Percentiles rank a stretch among this genome's conserved stretches.
These are phyloP conservation scores for Aproaerema taeniolella DNA, from an alignment of 2,888 invertebrate genomes.

Conservation along the genomic window DNA sequence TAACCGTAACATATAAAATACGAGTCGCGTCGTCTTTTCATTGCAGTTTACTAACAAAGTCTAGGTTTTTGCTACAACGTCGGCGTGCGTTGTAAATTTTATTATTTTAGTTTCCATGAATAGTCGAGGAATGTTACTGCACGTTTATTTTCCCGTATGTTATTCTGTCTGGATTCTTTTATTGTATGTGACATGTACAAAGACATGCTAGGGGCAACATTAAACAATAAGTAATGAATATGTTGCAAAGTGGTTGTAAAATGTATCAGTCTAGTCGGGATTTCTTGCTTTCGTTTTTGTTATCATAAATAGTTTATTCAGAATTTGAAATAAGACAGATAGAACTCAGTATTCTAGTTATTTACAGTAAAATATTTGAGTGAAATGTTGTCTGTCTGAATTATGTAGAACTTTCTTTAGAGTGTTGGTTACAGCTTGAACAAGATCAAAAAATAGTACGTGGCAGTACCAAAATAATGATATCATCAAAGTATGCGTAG, in stretches of 20 bases:
- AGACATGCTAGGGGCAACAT: not conserved
- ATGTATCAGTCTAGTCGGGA: too few species aligned
- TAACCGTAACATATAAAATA: slow-evolving; percentile 11
- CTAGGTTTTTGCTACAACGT: slow-evolving; percentile 11
- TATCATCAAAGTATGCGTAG: too few species aligned
- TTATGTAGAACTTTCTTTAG: too few species aligned
- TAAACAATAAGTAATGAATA: not conserved
- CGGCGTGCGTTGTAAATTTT: slow-evolving; percentile 10
- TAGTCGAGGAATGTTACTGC: slow-evolving; percentile 5
- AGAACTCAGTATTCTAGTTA: too few species aligned
- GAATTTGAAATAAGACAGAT: too few species aligned
- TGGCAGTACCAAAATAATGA: too few species aligned
- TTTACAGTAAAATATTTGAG: too few species aligned
- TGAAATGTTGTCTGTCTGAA: too few species aligned
- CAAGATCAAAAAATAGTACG: too few species aligned
- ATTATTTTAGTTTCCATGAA: slow-evolving; percentile 13
- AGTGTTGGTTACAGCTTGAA: too few species aligned
- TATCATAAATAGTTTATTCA: too few species aligned
- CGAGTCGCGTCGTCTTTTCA: slow-evolving; percentile 14
- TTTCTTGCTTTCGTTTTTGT: too few species aligned
- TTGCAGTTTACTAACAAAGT: slow-evolving; percentile 9
- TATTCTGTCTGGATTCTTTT: slow-evolving; percentile 8
- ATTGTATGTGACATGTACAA: slow-evolving; percentile 3
- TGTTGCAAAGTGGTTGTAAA: not conserved
- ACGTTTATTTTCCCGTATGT: slow-evolving; percentile 9